Percentiles rank a stretch among this genome's conserved stretches.
phyloP scores from a whole-genome alignment of 2,888 invertebrate species.

The Callyntrura guangdongensis region DNA sequence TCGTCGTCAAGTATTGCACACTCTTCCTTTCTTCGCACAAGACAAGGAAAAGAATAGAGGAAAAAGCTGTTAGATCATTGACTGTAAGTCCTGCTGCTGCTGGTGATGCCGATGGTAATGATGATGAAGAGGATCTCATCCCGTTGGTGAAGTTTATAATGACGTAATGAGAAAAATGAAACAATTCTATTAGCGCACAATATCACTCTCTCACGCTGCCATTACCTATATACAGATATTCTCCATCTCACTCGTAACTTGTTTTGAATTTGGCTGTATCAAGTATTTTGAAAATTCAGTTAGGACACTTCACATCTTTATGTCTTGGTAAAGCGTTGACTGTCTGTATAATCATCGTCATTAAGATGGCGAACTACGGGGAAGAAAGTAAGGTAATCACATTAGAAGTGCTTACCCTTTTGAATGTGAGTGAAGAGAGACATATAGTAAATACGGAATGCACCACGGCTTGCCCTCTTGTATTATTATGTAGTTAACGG shows the following conservation, averaged over 20 bases:
- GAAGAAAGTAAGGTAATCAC: constrained; percentile 50
- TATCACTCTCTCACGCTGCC: too few species aligned
- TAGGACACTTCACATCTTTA: too few species aligned
- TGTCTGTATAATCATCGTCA: too few species aligned
- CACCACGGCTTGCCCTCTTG: neutral
- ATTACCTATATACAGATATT: too few species aligned
- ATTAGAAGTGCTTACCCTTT: constrained; percentile 66
- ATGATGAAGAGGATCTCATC: constrained; percentile 27
- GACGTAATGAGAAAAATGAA: constrained; percentile 47
- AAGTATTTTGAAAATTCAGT: neutral
- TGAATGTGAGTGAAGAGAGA: neutral
- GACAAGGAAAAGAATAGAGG: constrained; percentile 11
- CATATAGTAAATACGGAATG: neutral
- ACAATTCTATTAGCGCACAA: constrained; percentile 37
- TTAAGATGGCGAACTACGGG: neutral
- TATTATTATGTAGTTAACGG: constrained; percentile 1
- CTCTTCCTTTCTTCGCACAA: constrained; percentile 20
- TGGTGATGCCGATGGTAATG: neutral
- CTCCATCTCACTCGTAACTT: neutral
- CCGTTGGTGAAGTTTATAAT: constrained; percentile 34
- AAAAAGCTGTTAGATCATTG: constrained; percentile 30
- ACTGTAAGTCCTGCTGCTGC: constrained; percentile 18
- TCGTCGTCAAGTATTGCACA: constrained; percentile 40
- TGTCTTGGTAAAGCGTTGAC: too few species aligned
- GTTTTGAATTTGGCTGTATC: too few species aligned